Conservation (phyloP, 1,140 invertebrate species). For the Hydropsyche tenuis region DNA sequence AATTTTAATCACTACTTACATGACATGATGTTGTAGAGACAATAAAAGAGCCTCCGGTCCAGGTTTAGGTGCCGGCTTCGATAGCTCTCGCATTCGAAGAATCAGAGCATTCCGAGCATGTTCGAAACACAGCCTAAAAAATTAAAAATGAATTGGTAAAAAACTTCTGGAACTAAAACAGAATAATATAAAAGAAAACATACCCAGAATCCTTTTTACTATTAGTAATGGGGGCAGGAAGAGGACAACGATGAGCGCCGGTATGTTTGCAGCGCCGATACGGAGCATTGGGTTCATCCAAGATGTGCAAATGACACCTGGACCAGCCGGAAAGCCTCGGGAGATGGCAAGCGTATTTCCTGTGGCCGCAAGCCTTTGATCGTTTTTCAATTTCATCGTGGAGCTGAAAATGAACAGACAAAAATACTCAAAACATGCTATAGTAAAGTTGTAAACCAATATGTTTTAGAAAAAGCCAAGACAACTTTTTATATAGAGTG, state of each 20-base stretch:
- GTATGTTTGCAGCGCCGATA: slow-evolving; percentile 55
- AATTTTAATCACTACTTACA: slow-evolving; percentile 47
- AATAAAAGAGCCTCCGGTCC: slow-evolving; percentile 56
- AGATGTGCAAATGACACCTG: slow-evolving; percentile 55
- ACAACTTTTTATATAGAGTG: no score
- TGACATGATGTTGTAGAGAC: slow-evolving; percentile 57
- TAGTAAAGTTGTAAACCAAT: no score
- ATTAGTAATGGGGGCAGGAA: slow-evolving; percentile 53
- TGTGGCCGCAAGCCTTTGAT: slow-evolving; percentile 53
- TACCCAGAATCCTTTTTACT: slow-evolving; percentile 38
- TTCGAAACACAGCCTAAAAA: slow-evolving; percentile 57
- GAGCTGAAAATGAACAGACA: slow-evolving; percentile 53
- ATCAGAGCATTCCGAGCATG: slow-evolving; percentile 55
- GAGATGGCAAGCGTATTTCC: slow-evolving; percentile 55
- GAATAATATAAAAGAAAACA: slow-evolving; percentile 1
- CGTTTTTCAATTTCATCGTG: slow-evolving; percentile 59
- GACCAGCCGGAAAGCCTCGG: slow-evolving; percentile 53
- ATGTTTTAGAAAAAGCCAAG: no score
- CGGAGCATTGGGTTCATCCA: slow-evolving; percentile 56
- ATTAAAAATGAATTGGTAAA: neutral
- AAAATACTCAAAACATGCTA: no score
- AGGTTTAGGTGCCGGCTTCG: slow-evolving; percentile 54
- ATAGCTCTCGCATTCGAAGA: slow-evolving; percentile 52
- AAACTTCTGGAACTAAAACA: no score
- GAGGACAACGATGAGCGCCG: slow-evolving; percentile 52